Evolutionary conservation across 2,888 invertebrate species (phyloP), one percentile per base, ranked within the genome.

Genomic region (Dynastes maya): DNA sequence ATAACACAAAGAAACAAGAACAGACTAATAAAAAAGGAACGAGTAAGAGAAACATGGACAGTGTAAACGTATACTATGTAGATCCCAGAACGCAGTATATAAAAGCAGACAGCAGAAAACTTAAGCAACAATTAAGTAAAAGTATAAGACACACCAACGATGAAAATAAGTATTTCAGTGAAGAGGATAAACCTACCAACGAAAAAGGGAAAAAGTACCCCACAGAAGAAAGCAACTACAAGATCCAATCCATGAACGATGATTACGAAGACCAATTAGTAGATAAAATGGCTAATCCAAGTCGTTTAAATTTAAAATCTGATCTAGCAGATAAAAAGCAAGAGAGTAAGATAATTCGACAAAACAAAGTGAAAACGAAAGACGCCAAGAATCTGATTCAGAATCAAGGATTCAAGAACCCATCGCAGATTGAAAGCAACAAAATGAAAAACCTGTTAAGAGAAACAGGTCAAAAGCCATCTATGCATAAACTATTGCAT

Each of bases 401-500:
- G 1, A 55, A 55, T 5, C 16, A 55, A 11, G n/a, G n/a, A 3
- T n/a, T 16, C n/a, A 55, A 55, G 16, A 11, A 45, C 8, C 45
- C 45, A 11, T 45, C 45, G 8, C 2, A 45, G 45, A 45, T 45
- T 45, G 45, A 45, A 45, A 45, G 11, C 45, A 45, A 45, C 45
- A 45, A 45, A 16, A 55, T 55, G 55, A 4, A 55, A 16, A n/a
- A n/a, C 55, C 8, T 45, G 11, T 45, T 45, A 11, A 45, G 8
- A 8, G 45, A 45, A 45, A 11, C 45, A 8, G 29, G 16, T 27
- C 27, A 51, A 61, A 79, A 79, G 51, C 79, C 79, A 2, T 79
- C 79, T 11, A 70, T 79, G 68, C 79, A 79, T 22, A 76, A 70
- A 53, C 11, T 79, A n/a, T 40, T 79, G 27, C 55, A 45, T 40